Base-by-base conservation (phyloP, 2,797 vertebrate species). In the Sitta carolinensis region DNA sequence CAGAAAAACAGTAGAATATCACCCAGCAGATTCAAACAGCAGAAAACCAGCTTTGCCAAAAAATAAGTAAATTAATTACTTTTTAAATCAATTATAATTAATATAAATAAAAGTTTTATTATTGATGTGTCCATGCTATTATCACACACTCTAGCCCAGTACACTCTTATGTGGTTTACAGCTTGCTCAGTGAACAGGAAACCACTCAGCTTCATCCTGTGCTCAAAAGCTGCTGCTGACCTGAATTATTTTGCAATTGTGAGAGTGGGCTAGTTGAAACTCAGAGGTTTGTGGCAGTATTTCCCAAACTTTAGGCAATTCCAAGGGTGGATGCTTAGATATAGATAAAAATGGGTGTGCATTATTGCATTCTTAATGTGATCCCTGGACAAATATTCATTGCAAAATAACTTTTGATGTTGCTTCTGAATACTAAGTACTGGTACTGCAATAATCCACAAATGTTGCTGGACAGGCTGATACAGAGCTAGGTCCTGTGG, bases 31-130 rank as follows among this genome's bases (percentile, higher is more conserved):
- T 52, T 66, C 92, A 91, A 97, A 94, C 72, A 93, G 89, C 72
- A 94, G 90, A 92, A 97, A 93, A 86, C 64, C 61, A 82, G 25
- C 72, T 90, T 89, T 97, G 87, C 94, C 48, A 25, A 96, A 94
- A 96, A 97, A 93, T 58, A 97, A 96, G 97, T 93, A 94, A 92
- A 69, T 75, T 85, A 90, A 84, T 52, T 84, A 66, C 32, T 90
- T 95, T 92, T 93, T 74, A 92, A 95, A 89, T 20, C 47, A 51
- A 10, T 80, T 11, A 62, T 83, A 92, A 87, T 32, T 74, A 84
- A 88, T 48, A 63, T 34, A 32, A 90, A 54, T 84, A 69, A 32
- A 89, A 75, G 16, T 27, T 67, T 79, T 70, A 59, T 77, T 73
- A 61, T 40, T 78, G 22, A 76, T 79, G 11, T 34, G 18, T 40